Evolutionary conservation across 2,888 invertebrate genomes (phyloP).

Genomic region (Latheticus oryzae): DNA sequence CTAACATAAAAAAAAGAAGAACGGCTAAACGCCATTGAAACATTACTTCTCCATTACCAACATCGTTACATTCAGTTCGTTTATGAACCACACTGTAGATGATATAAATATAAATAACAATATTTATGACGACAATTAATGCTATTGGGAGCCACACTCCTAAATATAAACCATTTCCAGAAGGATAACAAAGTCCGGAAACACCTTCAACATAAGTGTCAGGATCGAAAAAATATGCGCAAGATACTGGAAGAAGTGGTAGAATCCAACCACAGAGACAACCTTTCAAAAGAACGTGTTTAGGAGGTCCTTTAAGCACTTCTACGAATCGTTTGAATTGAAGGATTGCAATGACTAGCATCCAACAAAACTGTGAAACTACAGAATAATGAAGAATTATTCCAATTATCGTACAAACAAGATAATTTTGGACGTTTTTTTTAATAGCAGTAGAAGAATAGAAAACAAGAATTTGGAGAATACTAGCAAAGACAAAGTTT

Average conservation of each 20-base stretch:
- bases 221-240: slow-evolving; percentile 66
- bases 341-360: slow-evolving; percentile 76
- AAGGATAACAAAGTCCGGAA: slow-evolving; percentile 67
- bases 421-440: slow-evolving; percentile 61
- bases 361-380: slow-evolving; percentile 78
- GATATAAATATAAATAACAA: slow-evolving; percentile 24
- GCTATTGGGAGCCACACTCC: slow-evolving; percentile 69
- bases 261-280: slow-evolving; percentile 74
- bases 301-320: slow-evolving; percentile 71
- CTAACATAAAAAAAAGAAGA: slow-evolving; percentile 72
- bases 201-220: slow-evolving; percentile 63
- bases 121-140: slow-evolving; percentile 55
- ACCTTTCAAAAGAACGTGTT: slow-evolving; percentile 68
- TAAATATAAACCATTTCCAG: slow-evolving; percentile 67
- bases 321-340: slow-evolving; percentile 76
- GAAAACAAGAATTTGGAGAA: slow-evolving; percentile 58
- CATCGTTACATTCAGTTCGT: slow-evolving; percentile 54
- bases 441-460: slow-evolving; percentile 56
- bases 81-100: slow-evolving; percentile 32
- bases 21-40: slow-evolving; percentile 71
- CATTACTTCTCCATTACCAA: slow-evolving; percentile 53
- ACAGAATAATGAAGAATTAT: slow-evolving; percentile 76
- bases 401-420: slow-evolving; percentile 70
- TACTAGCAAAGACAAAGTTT: slow-evolving; percentile 57
- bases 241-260: slow-evolving; percentile 68